Evolutionary conservation across 1,140 invertebrate genomes (phyloP), one percentile per base, ranked within the genome.

Genomic region (Druon quercuslanigerum): DNA sequence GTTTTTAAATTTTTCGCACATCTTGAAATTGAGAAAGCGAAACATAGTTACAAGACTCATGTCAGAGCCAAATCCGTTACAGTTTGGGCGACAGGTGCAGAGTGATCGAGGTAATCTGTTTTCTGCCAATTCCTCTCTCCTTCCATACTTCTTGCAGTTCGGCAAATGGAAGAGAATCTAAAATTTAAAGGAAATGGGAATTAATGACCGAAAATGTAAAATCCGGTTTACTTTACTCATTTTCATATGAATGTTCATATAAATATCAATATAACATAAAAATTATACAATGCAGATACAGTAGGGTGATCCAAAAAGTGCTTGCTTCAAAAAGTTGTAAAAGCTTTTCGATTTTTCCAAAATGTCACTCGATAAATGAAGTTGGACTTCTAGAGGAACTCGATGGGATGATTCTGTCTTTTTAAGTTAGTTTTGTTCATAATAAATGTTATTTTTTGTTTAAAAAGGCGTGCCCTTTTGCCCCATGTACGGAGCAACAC

Each of bases 11-110:
- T 33, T 66, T 66, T 25, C 40, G 5, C 60, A 40, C 40, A 40
- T 66, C 12, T 7, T 33, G 13, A n/a, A 66, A n/a, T 25, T 40
- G 25, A 40, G 60, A 66, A n/a, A 9, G 7, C 40, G 25, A 16
- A 46, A 46, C 25, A 52, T 6, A 51, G 33, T 17, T 72, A n/a
- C 71, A 52, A n/a, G 33, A 74, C 25, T n/a, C 17, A 33, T 33
- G 25, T 33, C 25, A 56, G n/a, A 73, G 71, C 60, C 72, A 81
- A 81, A 81, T 79, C 50, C 78, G 51, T 72, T 79, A 57, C 12
- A 50, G 74, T 81, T 71, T 19, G 46, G 76, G 50, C 66, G 70
- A 74, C 78, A 81, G 80, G 74, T 81, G 80, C 72, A 50, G 73
- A 73, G 66, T 54, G 70, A 79, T 81, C 50, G 66, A 79, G 75